Conservation (phyloP, 2,113 vertebrate species). For the Elachura formosa region DNA sequence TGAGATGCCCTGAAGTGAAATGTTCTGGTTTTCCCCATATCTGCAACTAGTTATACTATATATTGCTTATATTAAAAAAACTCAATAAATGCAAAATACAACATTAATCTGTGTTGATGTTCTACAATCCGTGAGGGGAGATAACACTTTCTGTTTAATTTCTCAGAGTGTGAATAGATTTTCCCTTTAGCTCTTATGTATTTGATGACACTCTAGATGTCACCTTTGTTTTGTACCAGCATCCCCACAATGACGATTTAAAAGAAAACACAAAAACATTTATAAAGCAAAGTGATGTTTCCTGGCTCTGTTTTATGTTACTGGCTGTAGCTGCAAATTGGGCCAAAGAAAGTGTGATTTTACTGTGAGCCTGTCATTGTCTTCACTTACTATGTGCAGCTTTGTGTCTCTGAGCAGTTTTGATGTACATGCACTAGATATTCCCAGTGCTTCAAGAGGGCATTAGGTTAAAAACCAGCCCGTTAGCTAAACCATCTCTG, state of each 20-base stretch:
- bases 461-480: slow-evolving; percentile 17
- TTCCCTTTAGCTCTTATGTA: neutral
- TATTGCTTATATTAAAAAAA: neutral
- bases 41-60: neutral
- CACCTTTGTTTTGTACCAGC: neutral
- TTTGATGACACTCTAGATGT: neutral
- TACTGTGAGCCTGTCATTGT: neutral
- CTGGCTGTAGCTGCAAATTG: neutral
- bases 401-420: neutral
- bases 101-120: neutral
- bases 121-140: neutral
- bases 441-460: neutral
- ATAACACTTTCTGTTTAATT: neutral
- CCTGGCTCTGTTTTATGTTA: neutral
- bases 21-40: neutral
- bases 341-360: neutral
- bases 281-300: neutral
- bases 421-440: neutral
- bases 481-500: neutral
- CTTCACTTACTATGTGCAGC: neutral
- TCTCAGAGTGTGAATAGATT: neutral
- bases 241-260: neutral
- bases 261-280: neutral
- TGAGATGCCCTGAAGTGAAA: neutral
- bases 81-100: neutral